These are phyloP conservation scores for Oreochromis mossambicus DNA, from an alignment of 2,797 vertebrate genomes.

Conservation along the genomic window DNA sequence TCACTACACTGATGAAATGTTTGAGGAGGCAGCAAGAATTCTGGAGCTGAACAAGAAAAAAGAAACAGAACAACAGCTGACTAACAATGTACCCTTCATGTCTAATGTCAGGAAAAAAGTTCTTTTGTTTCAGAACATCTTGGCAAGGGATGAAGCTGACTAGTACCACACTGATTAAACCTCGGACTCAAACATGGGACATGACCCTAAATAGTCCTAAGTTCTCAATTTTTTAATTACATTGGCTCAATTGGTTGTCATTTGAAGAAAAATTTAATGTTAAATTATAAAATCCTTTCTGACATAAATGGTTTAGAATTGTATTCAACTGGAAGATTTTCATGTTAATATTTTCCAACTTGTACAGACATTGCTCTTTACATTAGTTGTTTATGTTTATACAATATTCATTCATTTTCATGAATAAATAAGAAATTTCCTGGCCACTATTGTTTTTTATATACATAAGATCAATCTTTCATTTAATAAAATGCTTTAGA, in stretches of 20 bases:
- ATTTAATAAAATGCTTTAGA: background rate
- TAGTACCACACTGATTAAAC: background rate
- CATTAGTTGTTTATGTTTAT: background rate
- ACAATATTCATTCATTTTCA: background rate
- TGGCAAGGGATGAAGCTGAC: fast-evolving
- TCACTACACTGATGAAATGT: background rate
- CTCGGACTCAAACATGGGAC: background rate
- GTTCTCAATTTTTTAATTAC: background rate
- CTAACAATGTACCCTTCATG: background rate
- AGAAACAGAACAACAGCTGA: background rate
- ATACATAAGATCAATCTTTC: background rate
- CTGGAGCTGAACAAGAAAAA: background rate
- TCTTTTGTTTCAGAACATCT: background rate
- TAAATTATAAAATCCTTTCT: background rate
- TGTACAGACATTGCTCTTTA: background rate
- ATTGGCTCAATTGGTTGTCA: background rate
- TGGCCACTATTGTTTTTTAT: background rate
- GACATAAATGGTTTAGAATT: background rate
- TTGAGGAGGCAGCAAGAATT: background rate
- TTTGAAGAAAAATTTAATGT: background rate
- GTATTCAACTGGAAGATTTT: background rate
- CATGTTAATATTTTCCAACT: background rate
- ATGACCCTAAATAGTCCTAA: background rate
- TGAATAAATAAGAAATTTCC: background rate
- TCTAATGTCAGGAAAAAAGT: background rate